These are phyloP conservation scores for Sminthurinus signatus DNA, from an alignment of 1,140 invertebrate species.

Conservation along the genomic window DNA sequence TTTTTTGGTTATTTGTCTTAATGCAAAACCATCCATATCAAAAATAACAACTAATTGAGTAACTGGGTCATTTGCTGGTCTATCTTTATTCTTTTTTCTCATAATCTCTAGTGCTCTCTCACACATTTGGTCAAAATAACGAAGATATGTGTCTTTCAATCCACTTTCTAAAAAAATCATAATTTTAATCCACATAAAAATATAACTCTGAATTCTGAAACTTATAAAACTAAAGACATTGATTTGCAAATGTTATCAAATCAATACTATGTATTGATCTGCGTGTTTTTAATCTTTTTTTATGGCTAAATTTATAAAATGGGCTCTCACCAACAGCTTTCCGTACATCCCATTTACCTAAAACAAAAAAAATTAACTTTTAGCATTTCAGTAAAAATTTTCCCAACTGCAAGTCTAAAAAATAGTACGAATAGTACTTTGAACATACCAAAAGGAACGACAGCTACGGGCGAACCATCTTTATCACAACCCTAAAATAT, in stretches of 20 bases:
- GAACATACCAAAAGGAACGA: too few relatives aligned
- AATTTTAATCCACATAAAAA: too few relatives aligned
- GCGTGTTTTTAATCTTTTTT: too few relatives aligned
- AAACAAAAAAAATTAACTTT: neutral
- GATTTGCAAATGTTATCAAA: too few relatives aligned
- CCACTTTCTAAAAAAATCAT: conserved; percentile 1
- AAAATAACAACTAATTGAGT: neutral
- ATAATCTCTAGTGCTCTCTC: conserved; percentile 2
- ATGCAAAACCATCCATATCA: conserved; percentile 10
- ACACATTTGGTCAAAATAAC: conserved; percentile 4
- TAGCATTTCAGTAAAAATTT: too few relatives aligned
- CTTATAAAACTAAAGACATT: too few relatives aligned
- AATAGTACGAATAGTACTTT: neutral
- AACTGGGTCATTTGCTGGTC: neutral
- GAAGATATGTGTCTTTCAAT: conserved; percentile 3
- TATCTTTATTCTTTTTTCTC: neutral
- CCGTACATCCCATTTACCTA: conserved; percentile 17
- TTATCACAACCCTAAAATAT: conserved; percentile 15
- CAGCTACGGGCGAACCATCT: conserved; percentile 15
- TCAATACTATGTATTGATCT: too few relatives aligned
- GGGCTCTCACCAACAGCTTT: conserved; percentile 8
- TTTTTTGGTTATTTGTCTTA: neutral
- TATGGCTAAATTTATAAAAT: too few relatives aligned
- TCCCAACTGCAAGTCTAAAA: too few relatives aligned
- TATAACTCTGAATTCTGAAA: too few relatives aligned